Conservation (phyloP, 1,140 invertebrate genomes). For the Plectrocnemia conspersa region DNA sequence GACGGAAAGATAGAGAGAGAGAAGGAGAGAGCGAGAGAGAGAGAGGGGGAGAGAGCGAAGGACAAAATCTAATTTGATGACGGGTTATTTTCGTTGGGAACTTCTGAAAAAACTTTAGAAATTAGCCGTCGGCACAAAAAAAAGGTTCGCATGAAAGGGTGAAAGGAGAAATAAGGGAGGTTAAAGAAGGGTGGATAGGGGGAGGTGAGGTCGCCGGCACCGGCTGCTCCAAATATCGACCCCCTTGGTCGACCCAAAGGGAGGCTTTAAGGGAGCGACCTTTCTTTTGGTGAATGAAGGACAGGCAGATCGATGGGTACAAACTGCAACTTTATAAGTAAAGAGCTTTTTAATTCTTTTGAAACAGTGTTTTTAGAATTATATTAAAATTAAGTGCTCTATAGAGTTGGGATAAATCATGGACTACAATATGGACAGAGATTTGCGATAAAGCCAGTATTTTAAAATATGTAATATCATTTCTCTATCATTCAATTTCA, state of each 20-base stretch:
- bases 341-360: too few relatives aligned
- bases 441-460: too few relatives aligned
- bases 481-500: too few relatives aligned
- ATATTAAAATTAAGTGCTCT: too few relatives aligned
- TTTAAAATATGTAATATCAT: too few relatives aligned
- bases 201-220: constrained; percentile 20
- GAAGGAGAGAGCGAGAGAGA: not conserved
- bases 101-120: constrained; percentile 10
- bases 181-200: constrained; percentile 1
- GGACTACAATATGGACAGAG: too few relatives aligned
- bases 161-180: constrained; percentile 7
- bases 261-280: constrained; percentile 9
- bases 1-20: not conserved
- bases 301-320: constrained; percentile 26
- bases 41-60: not conserved
- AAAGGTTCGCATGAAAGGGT: constrained; percentile 16
- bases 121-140: constrained; percentile 11
- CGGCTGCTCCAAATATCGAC: constrained; percentile 34
- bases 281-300: constrained; percentile 25
- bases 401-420: too few relatives aligned
- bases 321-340: constrained; percentile 31
- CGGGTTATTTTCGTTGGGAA: not conserved
- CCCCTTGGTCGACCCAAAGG: constrained; percentile 1
- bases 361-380: too few relatives aligned
- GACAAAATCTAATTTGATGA: constrained; percentile 16